Conservation (phyloP, 2,888 invertebrate genomes). For the Laothoe populi region DNA sequence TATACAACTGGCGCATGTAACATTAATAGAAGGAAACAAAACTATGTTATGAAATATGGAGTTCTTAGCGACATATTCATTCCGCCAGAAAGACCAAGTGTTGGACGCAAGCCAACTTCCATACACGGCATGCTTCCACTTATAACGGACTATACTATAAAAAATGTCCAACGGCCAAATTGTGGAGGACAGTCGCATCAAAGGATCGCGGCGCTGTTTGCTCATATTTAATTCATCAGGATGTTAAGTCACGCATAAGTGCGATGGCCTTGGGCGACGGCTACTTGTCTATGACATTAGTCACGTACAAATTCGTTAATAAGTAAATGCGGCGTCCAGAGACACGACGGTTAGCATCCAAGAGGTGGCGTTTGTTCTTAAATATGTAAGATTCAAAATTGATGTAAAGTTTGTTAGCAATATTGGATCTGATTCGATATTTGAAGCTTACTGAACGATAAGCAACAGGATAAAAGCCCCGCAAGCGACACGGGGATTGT, state of each 20-base stretch:
- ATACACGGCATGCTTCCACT: conserved; percentile 48
- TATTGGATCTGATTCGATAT: too few species aligned
- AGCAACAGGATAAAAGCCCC: too few species aligned
- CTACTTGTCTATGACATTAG: conserved; percentile 52
- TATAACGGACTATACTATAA: conserved; percentile 46
- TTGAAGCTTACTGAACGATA: too few species aligned
- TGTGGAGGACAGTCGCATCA: conserved; percentile 50
- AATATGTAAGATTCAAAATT: neutral
- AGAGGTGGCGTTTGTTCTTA: neutral
- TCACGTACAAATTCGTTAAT: conserved; percentile 47
- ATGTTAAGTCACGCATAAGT: conserved; percentile 50
- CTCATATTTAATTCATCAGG: conserved; percentile 63
- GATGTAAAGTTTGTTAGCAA: neutral
- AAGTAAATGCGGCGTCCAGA: neutral
- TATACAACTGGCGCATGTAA: conserved; percentile 10
- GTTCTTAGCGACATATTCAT: conserved; percentile 4
- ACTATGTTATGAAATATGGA: conserved; percentile 1
- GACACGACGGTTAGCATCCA: neutral
- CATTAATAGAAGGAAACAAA: conserved; percentile 28
- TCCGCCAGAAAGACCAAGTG: conserved; percentile 40
- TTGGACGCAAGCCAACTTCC: conserved; percentile 67
- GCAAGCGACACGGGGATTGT: too few species aligned
- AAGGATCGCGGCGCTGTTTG: conserved; percentile 43
- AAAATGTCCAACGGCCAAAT: conserved; percentile 51
- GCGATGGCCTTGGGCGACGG: conserved; percentile 55